These are phyloP conservation scores for Neoarius graeffei DNA, from an alignment of 2,113 vertebrate species.

Conservation along the genomic window DNA sequence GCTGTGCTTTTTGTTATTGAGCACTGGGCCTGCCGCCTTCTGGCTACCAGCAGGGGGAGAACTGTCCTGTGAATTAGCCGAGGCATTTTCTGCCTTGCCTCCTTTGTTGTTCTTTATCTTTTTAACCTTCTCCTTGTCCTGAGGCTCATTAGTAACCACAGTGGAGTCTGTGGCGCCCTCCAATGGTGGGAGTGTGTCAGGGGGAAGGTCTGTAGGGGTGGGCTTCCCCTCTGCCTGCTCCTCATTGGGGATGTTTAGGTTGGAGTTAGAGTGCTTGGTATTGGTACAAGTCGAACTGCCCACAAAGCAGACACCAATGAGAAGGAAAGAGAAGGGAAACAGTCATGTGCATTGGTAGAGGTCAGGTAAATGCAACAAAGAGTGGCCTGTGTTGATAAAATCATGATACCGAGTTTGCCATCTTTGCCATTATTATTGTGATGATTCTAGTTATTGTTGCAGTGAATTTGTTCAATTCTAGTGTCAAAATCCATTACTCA, in stretches of 20 bases:
- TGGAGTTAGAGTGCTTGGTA: constrained; percentile 65
- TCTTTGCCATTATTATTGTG: neutral
- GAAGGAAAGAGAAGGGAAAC: constrained; percentile 15
- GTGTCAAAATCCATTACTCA: constrained; percentile 48
- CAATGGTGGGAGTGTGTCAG: constrained; percentile 56
- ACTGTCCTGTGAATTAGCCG: constrained; percentile 50
- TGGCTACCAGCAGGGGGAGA: constrained; percentile 46
- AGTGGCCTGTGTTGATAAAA: neutral
- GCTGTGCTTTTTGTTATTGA: constrained; percentile 67
- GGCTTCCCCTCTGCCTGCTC: constrained; percentile 67
- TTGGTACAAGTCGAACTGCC: constrained; percentile 64
- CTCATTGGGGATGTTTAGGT: constrained; percentile 60
- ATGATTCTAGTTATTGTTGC: neutral
- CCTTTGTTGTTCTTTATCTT: constrained; percentile 72
- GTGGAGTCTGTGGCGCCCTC: constrained; percentile 59
- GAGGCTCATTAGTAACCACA: constrained; percentile 48
- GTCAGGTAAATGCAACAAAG: constrained; percentile 8
- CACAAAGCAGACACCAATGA: constrained; percentile 17
- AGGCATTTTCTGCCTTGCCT: constrained; percentile 52
- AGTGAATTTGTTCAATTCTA: neutral
- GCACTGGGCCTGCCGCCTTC: constrained; percentile 57
- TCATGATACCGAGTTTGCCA: neutral
- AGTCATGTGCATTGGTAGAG: neutral
- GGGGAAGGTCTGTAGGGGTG: constrained; percentile 56
- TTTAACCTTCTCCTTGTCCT: constrained; percentile 65